phyloP scores from a whole-genome alignment of 2,888 invertebrate genomes.

The Conomelus anceps region DNA sequence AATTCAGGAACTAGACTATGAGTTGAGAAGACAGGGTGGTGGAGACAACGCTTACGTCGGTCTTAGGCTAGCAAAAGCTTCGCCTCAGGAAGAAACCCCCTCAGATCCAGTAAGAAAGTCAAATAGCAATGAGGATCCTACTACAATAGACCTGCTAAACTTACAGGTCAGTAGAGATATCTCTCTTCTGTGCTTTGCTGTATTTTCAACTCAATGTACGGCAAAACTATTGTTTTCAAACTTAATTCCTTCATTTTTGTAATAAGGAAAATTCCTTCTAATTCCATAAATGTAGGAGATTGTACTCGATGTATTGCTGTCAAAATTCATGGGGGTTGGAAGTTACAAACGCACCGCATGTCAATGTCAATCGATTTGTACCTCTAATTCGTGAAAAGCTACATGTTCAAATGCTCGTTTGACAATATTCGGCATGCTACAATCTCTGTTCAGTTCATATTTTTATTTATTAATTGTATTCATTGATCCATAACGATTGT shows the following conservation, averaged over 20 bases:
- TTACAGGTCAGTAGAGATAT: slow-evolving; percentile 28
- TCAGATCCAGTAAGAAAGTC: slow-evolving; percentile 35
- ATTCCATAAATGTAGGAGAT: not conserved
- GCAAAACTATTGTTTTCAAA: not conserved
- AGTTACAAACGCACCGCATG: not conserved
- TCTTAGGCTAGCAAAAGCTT: slow-evolving; percentile 59
- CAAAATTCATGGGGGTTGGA: too few relatives aligned
- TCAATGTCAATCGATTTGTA: not conserved
- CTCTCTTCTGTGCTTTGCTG: not conserved
- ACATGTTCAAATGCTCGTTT: not conserved
- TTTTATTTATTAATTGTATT: not conserved
- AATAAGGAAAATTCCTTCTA: not conserved
- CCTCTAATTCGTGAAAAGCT: not conserved
- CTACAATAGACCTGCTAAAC: slow-evolving; percentile 30
- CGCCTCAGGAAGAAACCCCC: slow-evolving; percentile 38
- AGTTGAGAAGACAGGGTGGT: slow-evolving; percentile 59
- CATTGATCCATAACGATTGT: not conserved
- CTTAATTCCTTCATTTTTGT: not conserved
- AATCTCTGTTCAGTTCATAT: not conserved
- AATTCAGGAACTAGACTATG: slow-evolving; percentile 58
- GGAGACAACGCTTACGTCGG: slow-evolving; percentile 71
- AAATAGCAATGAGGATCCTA: slow-evolving; percentile 27
- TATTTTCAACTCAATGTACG: not conserved
- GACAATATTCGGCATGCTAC: not conserved
- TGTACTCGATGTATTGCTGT: not conserved